A percentile compares a stretch with the other conserved stretches of the same genome.
These are phyloP conservation scores for Nycticryphes semicollaris DNA, from an alignment of 2,113 vertebrate genomes.

Conservation along the genomic window DNA sequence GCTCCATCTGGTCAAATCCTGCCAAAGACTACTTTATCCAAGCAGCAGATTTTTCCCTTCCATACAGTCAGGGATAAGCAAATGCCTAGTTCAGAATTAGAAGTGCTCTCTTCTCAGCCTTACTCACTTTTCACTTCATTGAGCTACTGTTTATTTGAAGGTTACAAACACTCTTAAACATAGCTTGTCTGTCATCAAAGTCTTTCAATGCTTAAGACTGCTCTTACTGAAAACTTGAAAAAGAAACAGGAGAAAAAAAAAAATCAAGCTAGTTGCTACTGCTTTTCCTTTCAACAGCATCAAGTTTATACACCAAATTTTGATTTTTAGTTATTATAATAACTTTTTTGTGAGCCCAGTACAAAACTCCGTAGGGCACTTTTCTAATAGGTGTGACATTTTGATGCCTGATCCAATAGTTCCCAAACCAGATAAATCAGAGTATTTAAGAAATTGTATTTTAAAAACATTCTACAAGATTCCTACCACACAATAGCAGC, in stretches of 20 bases:
- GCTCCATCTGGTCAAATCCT: background rate
- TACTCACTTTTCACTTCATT: background rate
- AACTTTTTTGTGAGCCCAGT: background rate
- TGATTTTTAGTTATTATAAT: background rate
- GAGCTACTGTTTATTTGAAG: background rate
- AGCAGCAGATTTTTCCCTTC: background rate
- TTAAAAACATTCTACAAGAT: background rate
- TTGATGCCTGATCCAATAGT: background rate
- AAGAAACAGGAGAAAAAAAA: background rate
- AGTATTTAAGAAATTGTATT: accelerated
- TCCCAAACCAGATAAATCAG: background rate
- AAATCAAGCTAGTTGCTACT: background rate
- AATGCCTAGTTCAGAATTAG: background rate
- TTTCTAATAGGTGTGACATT: background rate
- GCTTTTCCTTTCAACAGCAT: background rate
- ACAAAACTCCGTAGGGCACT: background rate
- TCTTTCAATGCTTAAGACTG: background rate
- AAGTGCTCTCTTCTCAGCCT: background rate
- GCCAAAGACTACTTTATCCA: background rate
- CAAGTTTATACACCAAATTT: background rate
- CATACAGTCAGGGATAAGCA: background rate
- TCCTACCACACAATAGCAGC: background rate
- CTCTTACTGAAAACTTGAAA: background rate
- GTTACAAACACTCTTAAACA: background rate
- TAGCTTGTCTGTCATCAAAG: background rate